phyloP scores from a whole-genome alignment of 2,113 vertebrate species.

The Lates calcarifer region DNA sequence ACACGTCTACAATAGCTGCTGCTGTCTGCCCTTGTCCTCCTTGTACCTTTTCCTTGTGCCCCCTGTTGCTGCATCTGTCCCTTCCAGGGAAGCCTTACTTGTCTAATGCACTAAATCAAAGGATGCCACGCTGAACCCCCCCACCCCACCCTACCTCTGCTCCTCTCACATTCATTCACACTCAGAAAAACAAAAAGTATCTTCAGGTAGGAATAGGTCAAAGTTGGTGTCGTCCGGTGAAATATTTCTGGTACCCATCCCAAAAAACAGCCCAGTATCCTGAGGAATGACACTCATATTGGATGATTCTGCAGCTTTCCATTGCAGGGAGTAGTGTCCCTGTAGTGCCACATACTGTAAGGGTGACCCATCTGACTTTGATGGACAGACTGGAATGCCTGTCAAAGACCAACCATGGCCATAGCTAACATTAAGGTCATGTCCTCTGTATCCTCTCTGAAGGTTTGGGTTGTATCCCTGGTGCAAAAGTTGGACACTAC shows the following conservation, averaged over 20 bases:
- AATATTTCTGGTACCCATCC: constrained; percentile 2
- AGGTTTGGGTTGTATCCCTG: too few relatives aligned
- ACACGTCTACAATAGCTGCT: constrained; percentile 59
- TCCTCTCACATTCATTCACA: constrained; percentile 8
- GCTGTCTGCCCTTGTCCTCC: constrained; percentile 49
- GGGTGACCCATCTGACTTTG: too few relatives aligned
- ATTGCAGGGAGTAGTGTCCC: not conserved
- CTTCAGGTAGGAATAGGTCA: not conserved
- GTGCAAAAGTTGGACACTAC: too few relatives aligned
- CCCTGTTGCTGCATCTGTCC: constrained; percentile 81
- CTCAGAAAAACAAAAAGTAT: not conserved
- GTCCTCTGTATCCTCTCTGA: not conserved
- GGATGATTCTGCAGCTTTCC: constrained; percentile 48
- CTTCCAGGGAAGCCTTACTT: constrained; percentile 80
- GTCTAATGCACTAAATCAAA: constrained; percentile 81
- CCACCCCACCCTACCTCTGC: constrained; percentile 53
- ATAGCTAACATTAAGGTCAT: not conserved
- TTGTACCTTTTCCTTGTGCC: constrained; percentile 43
- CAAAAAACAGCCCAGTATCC: not conserved
- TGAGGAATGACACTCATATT: constrained; percentile 11
- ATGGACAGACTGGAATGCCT: too few relatives aligned
- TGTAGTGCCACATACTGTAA: too few relatives aligned
- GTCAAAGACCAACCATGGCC: not conserved
- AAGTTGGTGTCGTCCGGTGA: constrained; percentile 1
- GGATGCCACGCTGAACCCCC: constrained; percentile 70